These are phyloP conservation scores for Dolomedes plantarius DNA, from an alignment of 2,888 invertebrate genomes.

Conservation along the genomic window DNA sequence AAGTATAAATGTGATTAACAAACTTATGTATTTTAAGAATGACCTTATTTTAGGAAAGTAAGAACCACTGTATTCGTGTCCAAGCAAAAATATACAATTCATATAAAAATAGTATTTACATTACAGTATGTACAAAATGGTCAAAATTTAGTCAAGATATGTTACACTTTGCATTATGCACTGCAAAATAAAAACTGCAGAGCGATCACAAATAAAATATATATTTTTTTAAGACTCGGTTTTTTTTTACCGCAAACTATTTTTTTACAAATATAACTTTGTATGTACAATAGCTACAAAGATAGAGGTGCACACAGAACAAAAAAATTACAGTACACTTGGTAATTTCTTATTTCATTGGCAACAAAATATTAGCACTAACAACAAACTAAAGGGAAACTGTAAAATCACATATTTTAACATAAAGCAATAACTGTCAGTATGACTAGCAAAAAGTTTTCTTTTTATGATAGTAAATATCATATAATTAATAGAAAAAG, in stretches of 20 bases:
- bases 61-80: background rate
- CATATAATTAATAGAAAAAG: no score
- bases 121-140: background rate
- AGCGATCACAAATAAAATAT: no score
- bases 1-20: background rate
- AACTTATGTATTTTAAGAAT: background rate
- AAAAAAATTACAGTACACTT: no score
- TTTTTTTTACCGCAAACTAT: background rate
- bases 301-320: no score
- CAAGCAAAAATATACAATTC: background rate
- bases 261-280: background rate
- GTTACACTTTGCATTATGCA: background rate
- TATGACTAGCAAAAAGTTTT: no score
- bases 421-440: no score
- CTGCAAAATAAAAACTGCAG: background rate
- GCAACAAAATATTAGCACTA: no score
- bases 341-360: no score
- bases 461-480: no score
- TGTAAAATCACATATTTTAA: no score
- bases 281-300: background rate
- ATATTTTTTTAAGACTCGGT: background rate
- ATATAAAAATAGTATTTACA: constrained; percentile 5
- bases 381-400: no score
- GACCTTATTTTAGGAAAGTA: background rate
- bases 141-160: background rate